A percentile compares a stretch with the other conserved stretches of the same genome.
phyloP scores from a whole-genome alignment of 2,888 invertebrate species.

The Clusia tigrina region DNA sequence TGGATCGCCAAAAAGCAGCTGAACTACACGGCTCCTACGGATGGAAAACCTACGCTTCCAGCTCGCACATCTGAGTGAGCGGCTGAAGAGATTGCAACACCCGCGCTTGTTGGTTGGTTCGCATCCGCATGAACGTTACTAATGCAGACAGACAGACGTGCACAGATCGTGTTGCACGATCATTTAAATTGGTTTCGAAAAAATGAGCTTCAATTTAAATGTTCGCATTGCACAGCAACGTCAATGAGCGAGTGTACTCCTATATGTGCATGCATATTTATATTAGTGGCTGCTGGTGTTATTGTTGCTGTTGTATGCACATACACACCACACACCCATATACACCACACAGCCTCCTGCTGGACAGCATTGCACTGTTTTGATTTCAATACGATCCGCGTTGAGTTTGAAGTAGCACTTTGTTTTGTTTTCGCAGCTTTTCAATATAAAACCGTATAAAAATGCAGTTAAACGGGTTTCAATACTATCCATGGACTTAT shows the following conservation, averaged over 20 bases:
- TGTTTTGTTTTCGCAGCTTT: neutral
- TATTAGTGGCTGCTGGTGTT: neutral
- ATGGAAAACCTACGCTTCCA: neutral
- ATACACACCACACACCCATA: too few species aligned
- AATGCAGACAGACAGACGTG: neutral
- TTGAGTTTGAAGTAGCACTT: neutral
- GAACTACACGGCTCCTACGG: neutral
- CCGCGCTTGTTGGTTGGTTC: neutral
- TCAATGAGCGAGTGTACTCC: neutral
- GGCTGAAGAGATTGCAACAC: neutral
- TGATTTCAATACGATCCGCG: neutral
- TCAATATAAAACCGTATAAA: neutral
- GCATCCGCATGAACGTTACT: too few species aligned
- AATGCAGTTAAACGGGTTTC: constrained; percentile 14
- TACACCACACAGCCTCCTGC: too few species aligned
- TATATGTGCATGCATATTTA: too few species aligned
- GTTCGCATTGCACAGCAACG: constrained; percentile 28
- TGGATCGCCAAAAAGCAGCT: neutral
- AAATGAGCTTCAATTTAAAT: constrained; percentile 6
- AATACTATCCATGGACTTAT: neutral
- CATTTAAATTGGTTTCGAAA: constrained; percentile 53
- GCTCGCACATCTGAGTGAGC: neutral
- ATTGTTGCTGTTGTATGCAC: constrained; percentile 5
- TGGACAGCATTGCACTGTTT: constrained; percentile 1
- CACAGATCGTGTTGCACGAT: constrained; percentile 46